phyloP scores from a whole-genome alignment of 2,113 vertebrate species.

The Microcebus murinus region DNA sequence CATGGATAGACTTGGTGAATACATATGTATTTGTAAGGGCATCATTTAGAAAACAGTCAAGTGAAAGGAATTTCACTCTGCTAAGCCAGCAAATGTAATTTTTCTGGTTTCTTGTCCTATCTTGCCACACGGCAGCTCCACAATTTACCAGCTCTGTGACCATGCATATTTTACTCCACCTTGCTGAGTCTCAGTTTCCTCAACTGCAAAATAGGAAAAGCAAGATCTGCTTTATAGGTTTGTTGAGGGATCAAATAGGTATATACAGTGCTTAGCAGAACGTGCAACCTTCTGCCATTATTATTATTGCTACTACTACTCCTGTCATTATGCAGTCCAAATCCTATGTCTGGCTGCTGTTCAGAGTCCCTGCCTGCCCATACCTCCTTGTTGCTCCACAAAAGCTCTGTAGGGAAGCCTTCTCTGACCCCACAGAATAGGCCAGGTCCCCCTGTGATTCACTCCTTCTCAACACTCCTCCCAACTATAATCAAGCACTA shows the following conservation, averaged over 20 bases:
- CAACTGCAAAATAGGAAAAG: not conserved
- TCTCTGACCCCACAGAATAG: not conserved
- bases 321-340: not conserved
- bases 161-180: not conserved
- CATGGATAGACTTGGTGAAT: constrained; percentile 45
- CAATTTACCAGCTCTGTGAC: not conserved
- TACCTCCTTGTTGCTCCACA: not conserved
- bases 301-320: not conserved
- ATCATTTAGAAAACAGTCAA: constrained; percentile 25
- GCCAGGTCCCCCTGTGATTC: not conserved
- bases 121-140: not conserved
- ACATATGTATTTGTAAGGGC: constrained; percentile 52
- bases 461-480: not conserved
- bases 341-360: not conserved
- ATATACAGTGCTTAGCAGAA: not conserved
- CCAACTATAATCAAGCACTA: not conserved
- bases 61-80: constrained; percentile 16
- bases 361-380: not conserved
- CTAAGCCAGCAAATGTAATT: constrained; percentile 20
- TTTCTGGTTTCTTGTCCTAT: not conserved
- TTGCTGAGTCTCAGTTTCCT: constrained; percentile 54
- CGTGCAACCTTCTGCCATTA: not conserved
- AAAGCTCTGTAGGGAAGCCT: not conserved
- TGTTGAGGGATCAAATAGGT: not conserved
- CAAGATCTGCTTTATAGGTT: not conserved